Evolutionary conservation across 2,888 invertebrate species (phyloP), one percentile per base, ranked within the genome.

Genomic region (Thysanoteuthis rhombus): DNA sequence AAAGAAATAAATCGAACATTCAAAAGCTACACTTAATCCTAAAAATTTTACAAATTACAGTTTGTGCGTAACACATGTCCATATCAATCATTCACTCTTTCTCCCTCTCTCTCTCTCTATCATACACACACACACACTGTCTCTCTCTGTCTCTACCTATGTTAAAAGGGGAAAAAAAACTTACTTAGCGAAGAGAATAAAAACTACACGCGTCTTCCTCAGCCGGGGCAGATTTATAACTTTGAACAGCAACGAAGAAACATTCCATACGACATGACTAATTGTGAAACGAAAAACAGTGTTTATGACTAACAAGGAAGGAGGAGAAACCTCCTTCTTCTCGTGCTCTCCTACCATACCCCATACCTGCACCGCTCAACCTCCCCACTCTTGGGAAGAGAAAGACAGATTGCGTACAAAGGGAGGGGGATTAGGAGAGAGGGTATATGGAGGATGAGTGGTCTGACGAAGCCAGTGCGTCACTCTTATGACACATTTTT

Each of bases 101-200:
- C 22, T 47, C 47, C 19, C 3, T 47, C 19, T 47, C 19, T 47
- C 19, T 47, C 47, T 25, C 25, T n/a, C n/a, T n/a, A n/a, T n/a
- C n/a, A n/a, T n/a, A n/a, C n/a, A n/a, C n/a, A n/a, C n/a, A n/a
- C n/a, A n/a, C n/a, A n/a, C n/a, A n/a, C n/a, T n/a, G n/a, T n/a
- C n/a, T n/a, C n/a, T 52, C 25, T 52, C 52, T 52, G 25, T 5
- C 22, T 52, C 52, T 25, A 52, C 22, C 25, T 52, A 52, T 52
- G 5, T 52, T 52, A 52, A 52, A 25, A 52, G 52, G 52, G 22
- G 52, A 25, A 25, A 22, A 58, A 75, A 75, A 75, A 75, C 75
- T 75, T 75, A 75, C 75, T 75, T 75, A n/a, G n/a, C 75, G n/a
- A 75, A 75, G 75, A 75, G 75, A 75, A 75, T 75, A 75, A 75